Evolutionary conservation across 2,113 vertebrate genomes (phyloP).

Genomic region (Vireo altiloquus): DNA sequence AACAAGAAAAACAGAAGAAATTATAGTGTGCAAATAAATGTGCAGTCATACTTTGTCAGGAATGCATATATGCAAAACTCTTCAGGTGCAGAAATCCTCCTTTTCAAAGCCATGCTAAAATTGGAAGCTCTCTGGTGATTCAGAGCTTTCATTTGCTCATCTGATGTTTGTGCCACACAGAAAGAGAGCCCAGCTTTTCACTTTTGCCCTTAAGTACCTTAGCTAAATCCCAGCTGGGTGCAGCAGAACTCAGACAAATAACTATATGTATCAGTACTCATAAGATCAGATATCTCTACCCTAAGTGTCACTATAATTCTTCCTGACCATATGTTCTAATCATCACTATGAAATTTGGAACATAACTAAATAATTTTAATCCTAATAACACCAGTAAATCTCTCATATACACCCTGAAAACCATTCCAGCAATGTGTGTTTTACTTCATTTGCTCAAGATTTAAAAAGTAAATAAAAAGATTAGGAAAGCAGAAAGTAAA

Average conservation of each 20-base stretch:
- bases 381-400: not conserved
- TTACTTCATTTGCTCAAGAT: not conserved
- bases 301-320: not conserved
- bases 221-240: not conserved
- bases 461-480: slow-evolving; percentile 15
- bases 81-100: not conserved
- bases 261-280: not conserved
- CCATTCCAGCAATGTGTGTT: not conserved
- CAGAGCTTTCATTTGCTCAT: not conserved
- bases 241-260: not conserved
- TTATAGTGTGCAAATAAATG: not conserved
- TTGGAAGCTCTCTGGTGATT: not conserved
- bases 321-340: not conserved
- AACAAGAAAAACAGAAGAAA: not conserved
- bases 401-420: not conserved
- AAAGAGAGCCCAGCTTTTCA: not conserved
- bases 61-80: not conserved
- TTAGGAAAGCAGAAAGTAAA: slow-evolving; percentile 10
- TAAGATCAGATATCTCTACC: not conserved
- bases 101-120: not conserved
- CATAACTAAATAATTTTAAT: not conserved
- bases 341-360: not conserved
- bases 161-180: not conserved
- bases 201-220: not conserved
- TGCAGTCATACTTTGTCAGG: not conserved